Percentiles rank a stretch among this genome's conserved stretches.
Conservation (phyloP, 2,797 vertebrate genomes). For the Acestrorhynchus altus region DNA sequence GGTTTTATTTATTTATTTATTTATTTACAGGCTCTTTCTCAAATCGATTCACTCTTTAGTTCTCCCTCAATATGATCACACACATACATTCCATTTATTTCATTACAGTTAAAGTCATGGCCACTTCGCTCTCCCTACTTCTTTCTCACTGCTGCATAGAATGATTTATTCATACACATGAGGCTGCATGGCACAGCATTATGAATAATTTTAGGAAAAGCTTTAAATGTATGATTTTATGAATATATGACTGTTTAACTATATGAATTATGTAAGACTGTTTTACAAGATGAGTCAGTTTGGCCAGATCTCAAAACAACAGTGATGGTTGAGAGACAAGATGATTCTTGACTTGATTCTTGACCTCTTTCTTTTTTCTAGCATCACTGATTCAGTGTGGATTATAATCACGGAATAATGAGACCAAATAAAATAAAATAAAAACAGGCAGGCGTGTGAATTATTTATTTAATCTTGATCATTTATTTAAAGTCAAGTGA, state of each 20-base stretch:
- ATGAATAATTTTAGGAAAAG: neutral
- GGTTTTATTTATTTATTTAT: too few relatives aligned
- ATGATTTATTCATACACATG: neutral
- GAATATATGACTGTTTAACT: neutral
- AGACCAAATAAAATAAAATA: neutral
- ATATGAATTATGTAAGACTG: constrained; percentile 4
- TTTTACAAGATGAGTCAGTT: constrained; percentile 10
- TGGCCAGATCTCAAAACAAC: neutral
- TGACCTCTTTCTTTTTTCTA: neutral
- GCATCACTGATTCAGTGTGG: neutral
- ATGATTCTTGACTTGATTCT: neutral
- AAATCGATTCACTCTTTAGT: too few relatives aligned
- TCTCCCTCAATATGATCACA: too few relatives aligned
- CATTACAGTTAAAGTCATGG: too few relatives aligned
- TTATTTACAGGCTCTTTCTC: too few relatives aligned
- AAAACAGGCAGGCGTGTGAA: too few relatives aligned
- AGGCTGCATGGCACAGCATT: neutral
- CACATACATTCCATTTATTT: too few relatives aligned
- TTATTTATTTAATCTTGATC: too few relatives aligned
- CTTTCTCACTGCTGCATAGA: neutral
- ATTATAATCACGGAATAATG: neutral
- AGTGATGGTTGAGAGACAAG: neutral
- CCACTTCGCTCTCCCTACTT: neutral
- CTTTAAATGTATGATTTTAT: neutral
- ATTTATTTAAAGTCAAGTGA: too few relatives aligned